A percentile compares a stretch with the other conserved stretches of the same genome.
phyloP scores from a whole-genome alignment of 1,140 invertebrate species.

The Drosophila cardini region DNA sequence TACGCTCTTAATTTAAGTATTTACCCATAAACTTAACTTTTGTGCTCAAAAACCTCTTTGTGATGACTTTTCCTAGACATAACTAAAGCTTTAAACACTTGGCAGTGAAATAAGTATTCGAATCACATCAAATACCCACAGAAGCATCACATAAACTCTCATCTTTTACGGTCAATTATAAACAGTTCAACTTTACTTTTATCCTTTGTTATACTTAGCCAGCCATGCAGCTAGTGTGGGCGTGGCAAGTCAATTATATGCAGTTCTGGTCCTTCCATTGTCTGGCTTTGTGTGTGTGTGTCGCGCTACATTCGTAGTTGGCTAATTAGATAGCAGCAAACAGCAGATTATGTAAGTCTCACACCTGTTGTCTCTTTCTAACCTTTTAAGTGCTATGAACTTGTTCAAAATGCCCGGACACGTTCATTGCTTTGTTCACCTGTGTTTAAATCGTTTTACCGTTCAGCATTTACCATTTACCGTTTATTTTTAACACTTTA shows the following conservation, averaged over 20 bases:
- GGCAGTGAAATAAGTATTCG: slow-evolving; percentile 8
- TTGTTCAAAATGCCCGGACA: slow-evolving; percentile 62
- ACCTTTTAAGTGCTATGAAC: slow-evolving; percentile 38
- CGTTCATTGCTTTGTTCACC: slow-evolving; percentile 61
- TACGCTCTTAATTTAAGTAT: too few relatives aligned
- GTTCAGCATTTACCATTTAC: slow-evolving; percentile 55
- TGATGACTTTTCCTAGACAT: too few relatives aligned
- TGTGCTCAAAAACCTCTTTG: too few relatives aligned
- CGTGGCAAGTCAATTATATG: slow-evolving; percentile 70
- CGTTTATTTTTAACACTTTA: slow-evolving; percentile 59
- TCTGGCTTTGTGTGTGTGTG: slow-evolving; percentile 34
- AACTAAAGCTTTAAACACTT: background rate
- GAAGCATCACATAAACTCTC: slow-evolving; percentile 13
- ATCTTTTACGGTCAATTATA: slow-evolving; percentile 42
- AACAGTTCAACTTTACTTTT: slow-evolving; percentile 39
- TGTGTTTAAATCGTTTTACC: slow-evolving; percentile 59
- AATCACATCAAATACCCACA: background rate
- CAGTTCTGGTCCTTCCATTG: slow-evolving; percentile 50
- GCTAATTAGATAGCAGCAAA: slow-evolving; percentile 75
- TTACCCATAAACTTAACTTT: too few relatives aligned
- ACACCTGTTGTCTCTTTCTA: background rate
- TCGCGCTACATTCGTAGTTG: slow-evolving; percentile 52
- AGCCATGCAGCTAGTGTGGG: slow-evolving; percentile 30
- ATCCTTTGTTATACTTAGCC: slow-evolving; percentile 45
- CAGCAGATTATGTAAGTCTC: slow-evolving; percentile 23